phyloP scores from a whole-genome alignment of 2,113 vertebrate species.

The Chloropsis cyanopogon region DNA sequence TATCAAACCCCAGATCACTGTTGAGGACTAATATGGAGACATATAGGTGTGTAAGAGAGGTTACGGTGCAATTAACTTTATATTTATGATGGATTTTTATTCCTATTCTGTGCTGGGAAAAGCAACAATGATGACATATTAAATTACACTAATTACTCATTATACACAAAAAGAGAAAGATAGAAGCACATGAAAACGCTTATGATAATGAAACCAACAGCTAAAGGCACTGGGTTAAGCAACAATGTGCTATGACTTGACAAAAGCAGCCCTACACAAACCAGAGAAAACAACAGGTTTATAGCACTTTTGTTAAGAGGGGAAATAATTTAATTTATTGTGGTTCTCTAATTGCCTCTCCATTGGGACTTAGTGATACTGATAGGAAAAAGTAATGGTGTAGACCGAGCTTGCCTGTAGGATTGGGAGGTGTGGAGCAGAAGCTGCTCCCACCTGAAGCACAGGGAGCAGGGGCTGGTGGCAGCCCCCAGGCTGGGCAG shows the following conservation, averaged over 20 bases:
- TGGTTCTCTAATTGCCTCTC: not conserved
- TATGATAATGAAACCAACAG: slow-evolving; percentile 52
- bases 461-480: not conserved
- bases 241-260: not conserved
- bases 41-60: not conserved
- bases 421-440: not conserved
- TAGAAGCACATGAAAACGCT: slow-evolving; percentile 18
- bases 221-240: slow-evolving; percentile 32
- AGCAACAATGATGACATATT: not conserved
- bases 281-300: slow-evolving; percentile 5
- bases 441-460: not conserved
- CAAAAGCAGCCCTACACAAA: not conserved
- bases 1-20: not conserved
- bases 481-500: not conserved
- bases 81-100: not conserved
- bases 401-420: not conserved
- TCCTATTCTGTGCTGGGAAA: not conserved
- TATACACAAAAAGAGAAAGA: slow-evolving; percentile 17
- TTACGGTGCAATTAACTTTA: not conserved
- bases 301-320: not conserved
- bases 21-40: not conserved
- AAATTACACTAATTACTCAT: slow-evolving; percentile 43
- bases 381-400: not conserved
- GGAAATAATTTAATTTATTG: not conserved
- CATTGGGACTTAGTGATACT: not conserved